A percentile compares a stretch with the other conserved stretches of the same genome.
phyloP scores from a whole-genome alignment of 2,888 invertebrate genomes.

The Agonopterix arenella region DNA sequence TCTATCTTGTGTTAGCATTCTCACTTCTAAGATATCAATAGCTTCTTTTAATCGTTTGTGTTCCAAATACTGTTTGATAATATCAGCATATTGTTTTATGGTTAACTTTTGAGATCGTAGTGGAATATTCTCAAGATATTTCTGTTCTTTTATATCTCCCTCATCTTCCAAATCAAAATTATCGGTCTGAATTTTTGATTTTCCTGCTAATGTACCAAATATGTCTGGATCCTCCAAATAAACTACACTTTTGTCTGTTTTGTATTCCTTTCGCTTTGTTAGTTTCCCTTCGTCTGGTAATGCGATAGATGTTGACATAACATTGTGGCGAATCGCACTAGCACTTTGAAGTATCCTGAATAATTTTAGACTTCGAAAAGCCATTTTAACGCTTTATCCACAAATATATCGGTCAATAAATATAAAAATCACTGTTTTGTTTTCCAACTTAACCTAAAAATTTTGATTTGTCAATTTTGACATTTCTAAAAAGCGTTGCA shows the following conservation, averaged over 20 bases:
- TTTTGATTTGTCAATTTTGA: too few relatives aligned
- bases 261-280: constrained; percentile 31
- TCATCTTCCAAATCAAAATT: constrained; percentile 51
- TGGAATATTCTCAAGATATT: constrained; percentile 71
- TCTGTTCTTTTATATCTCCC: constrained; percentile 79
- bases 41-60: constrained; percentile 85
- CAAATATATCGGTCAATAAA: too few relatives aligned
- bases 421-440: too few relatives aligned
- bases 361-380: constrained; percentile 36
- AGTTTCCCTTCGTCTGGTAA: constrained; percentile 22
- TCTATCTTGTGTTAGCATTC: constrained; percentile 85
- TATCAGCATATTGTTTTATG: constrained; percentile 80
- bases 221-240: constrained; percentile 73
- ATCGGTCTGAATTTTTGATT: constrained; percentile 25
- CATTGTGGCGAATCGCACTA: constrained; percentile 24
- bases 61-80: constrained; percentile 81
- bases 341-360: constrained; percentile 19
- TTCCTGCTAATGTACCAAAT: constrained; percentile 70
- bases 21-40: constrained; percentile 84
- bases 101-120: constrained; percentile 68
- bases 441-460: too few relatives aligned
- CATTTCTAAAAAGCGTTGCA: too few relatives aligned
- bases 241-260: constrained; percentile 45
- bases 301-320: constrained; percentile 23
- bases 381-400: constrained; percentile 24